Percentiles rank a stretch among this genome's conserved stretches.
Conservation (phyloP, 2,797 vertebrate species). For the Emydoidea blandingii region DNA sequence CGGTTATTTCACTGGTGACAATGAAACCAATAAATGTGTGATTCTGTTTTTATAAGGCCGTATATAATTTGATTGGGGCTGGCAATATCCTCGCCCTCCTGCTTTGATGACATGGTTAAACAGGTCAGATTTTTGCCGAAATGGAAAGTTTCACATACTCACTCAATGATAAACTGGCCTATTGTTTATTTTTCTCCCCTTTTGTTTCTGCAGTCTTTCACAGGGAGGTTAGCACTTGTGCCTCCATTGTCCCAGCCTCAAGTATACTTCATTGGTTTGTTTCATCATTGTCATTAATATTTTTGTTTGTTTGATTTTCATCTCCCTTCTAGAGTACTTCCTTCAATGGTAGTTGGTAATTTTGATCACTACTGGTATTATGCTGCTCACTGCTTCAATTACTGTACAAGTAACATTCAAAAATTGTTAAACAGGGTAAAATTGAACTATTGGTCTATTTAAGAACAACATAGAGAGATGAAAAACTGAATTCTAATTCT, state of each 20-base stretch:
- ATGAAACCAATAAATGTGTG: neutral
- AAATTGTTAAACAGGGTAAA: neutral
- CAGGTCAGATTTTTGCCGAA: neutral
- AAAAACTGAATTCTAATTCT: neutral
- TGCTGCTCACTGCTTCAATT: neutral
- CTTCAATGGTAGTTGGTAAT: neutral
- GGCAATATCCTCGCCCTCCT: accelerated
- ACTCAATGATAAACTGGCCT: neutral
- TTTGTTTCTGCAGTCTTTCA: neutral
- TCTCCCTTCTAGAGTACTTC: neutral
- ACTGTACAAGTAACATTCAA: neutral
- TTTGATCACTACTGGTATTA: neutral
- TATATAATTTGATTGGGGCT: neutral
- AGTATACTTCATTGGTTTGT: neutral
- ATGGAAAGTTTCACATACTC: neutral
- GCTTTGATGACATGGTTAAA: neutral
- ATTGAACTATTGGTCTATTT: neutral
- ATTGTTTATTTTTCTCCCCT: accelerated
- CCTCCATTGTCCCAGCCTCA: neutral
- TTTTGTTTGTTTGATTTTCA: neutral
- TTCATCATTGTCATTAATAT: neutral
- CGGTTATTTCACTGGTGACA: neutral
- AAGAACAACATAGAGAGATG: neutral
- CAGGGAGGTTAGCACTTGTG: neutral
- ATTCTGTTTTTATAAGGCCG: neutral